Base-by-base conservation (phyloP, 1,140 invertebrate species). In the Thalassaphorura encarpata region DNA sequence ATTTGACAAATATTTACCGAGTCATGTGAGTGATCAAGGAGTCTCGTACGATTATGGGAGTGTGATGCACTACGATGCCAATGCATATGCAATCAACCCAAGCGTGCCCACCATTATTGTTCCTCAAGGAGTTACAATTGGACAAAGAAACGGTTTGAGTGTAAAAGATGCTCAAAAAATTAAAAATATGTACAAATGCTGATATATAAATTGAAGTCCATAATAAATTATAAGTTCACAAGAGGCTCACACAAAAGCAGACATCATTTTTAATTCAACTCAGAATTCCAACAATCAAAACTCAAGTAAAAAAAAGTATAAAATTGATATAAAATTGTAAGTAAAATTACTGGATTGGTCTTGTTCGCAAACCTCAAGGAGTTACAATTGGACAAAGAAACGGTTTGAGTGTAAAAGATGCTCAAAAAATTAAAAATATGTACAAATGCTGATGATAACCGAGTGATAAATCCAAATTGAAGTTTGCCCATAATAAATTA, bases 351-450 rank as follows among this genome's bases (percentile, higher is more conserved):
- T n/a, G n/a, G n/a, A n/a, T n/a, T n/a, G n/a, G n/a, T n/a, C n/a
- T n/a, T n/a, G n/a, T n/a, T n/a, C n/a, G n/a, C n/a, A n/a, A n/a
- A 33, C 6, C 16, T 6, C 6, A 33, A 33, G 31, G 31, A 8
- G 31, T 33, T 6, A 16, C 6, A 13, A 71, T 84, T 50, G 83
- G 83, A 8, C 82, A 84, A 70, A 73, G 82, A 50, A 69, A 74
- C 15, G 80, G 79, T 29, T 69, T 84, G 31, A 84, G 82, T 41
- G 73, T 77, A 41, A 81, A 79, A 50, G 83, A 85, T 59, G 70
- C 80, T 11, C 58, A 70, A 4, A 85, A 84, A 67, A 72, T 87
- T 11, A 79, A 80, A 33, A 70, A 72, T 52, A 86, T 85, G 83
- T 87, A 87, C 67, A 80, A 79, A 50, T 43, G 41, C 33, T 36